Evolutionary conservation across 2,888 invertebrate genomes (phyloP).

Genomic region (Meganola albula): DNA sequence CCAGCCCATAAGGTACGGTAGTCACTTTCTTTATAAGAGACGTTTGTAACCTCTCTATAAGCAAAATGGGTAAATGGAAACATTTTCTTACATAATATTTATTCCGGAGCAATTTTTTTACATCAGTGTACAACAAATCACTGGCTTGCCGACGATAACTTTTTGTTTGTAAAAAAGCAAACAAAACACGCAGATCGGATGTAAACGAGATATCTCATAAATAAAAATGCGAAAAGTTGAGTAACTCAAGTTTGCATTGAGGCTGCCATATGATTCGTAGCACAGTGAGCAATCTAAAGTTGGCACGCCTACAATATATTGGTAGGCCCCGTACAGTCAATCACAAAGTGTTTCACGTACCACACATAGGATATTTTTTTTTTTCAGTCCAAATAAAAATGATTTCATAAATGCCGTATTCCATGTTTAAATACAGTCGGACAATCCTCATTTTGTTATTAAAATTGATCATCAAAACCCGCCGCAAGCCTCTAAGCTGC

Average conservation of each 20-base stretch:
- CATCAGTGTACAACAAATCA: conserved; percentile 19
- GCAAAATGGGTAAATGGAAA: too few species aligned
- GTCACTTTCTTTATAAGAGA: too few species aligned
- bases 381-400: too few species aligned
- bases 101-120: neutral
- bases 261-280: conserved; percentile 52
- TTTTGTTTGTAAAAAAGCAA: neutral
- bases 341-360: conserved; percentile 2
- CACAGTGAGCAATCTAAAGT: conserved; percentile 60
- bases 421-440: too few species aligned
- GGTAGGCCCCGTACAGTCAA: conserved; percentile 9
- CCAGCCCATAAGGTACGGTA: too few species aligned
- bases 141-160: conserved; percentile 28
- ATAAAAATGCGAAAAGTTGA: conserved; percentile 53
- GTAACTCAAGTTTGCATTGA: conserved; percentile 38
- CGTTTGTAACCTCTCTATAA: too few species aligned
- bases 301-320: conserved; percentile 31
- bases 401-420: too few species aligned
- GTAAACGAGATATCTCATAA: conserved; percentile 56
- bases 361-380: conserved; percentile 2
- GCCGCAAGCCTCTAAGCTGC: too few species aligned
- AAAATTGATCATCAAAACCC: too few species aligned
- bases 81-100: neutral
- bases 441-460: too few species aligned
- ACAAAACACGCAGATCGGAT: conserved; percentile 47